A percentile compares a stretch with the other conserved stretches of the same genome.
These are phyloP conservation scores for Gasterosteus aculeatus DNA, from an alignment of 2,113 vertebrate genomes.

Conservation along the genomic window DNA sequence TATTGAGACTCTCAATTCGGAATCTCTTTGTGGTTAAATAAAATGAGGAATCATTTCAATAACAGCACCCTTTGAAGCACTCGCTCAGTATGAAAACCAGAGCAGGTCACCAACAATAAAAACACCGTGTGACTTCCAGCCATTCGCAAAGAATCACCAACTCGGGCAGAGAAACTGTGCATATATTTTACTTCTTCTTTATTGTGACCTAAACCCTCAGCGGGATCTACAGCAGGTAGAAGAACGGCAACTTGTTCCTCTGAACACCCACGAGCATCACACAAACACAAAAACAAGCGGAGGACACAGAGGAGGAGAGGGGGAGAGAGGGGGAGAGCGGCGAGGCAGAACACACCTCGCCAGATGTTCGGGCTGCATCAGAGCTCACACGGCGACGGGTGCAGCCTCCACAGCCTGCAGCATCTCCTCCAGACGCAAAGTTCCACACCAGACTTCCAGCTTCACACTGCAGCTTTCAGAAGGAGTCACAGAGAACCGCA, in stretches of 20 bases:
- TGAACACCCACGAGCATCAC: constrained; percentile 20
- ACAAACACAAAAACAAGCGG: constrained; percentile 5
- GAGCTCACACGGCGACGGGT: neutral
- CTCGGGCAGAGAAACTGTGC: neutral
- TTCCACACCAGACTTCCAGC: neutral
- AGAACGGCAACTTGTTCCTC: neutral
- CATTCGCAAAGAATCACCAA: neutral
- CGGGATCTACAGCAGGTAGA: neutral
- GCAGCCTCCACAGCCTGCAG: constrained; percentile 8
- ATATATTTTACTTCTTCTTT: neutral
- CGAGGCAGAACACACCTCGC: constrained; percentile 3
- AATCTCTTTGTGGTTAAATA: neutral
- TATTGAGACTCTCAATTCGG: neutral
- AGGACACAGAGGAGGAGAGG: constrained; percentile 19
- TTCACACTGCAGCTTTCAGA: neutral
- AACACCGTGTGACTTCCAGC: neutral
- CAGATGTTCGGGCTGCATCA: constrained; percentile 38
- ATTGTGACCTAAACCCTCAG: constrained; percentile 10
- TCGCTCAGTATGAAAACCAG: neutral
- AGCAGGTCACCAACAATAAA: constrained; percentile 1
- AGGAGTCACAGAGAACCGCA: neutral
- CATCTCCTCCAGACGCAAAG: constrained; percentile 12
- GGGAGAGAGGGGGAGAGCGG: constrained; percentile 13
- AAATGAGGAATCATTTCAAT: neutral
- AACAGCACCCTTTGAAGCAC: neutral